phyloP scores from a whole-genome alignment of 2,113 vertebrate species.

The Potamarius usumacintae region DNA sequence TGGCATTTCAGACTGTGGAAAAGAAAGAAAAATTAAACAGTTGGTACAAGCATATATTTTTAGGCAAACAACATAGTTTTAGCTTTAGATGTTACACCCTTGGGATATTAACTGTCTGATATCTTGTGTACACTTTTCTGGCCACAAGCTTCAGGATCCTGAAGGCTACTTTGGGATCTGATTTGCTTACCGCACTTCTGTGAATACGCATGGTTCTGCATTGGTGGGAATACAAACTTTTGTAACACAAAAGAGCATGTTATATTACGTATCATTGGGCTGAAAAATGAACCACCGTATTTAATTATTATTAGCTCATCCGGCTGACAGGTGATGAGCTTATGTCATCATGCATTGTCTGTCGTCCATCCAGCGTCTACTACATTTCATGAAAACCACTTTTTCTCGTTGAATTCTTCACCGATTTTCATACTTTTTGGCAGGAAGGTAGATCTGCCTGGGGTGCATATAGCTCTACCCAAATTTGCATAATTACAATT shows the following conservation, averaged over 20 bases:
- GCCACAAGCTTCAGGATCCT: not conserved
- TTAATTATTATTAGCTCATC: not conserved
- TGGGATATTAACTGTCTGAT: not conserved
- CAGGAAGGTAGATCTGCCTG: too few species aligned
- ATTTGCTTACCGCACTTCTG: not conserved
- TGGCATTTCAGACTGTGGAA: not conserved
- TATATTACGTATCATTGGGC: not conserved
- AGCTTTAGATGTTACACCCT: not conserved
- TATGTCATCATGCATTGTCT: too few species aligned
- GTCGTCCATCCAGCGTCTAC: too few species aligned
- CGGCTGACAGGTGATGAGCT: too few species aligned
- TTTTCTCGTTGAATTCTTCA: too few species aligned
- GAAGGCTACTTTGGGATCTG: not conserved
- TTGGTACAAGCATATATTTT: not conserved
- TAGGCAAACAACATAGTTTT: not conserved
- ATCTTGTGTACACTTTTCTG: not conserved
- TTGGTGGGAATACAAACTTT: not conserved
- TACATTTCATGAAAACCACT: too few species aligned
- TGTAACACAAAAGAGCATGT: not conserved
- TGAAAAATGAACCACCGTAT: not conserved
- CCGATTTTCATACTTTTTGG: too few species aligned
- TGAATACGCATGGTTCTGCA: not conserved
- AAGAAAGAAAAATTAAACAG: not conserved
- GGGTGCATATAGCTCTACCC: too few species aligned
- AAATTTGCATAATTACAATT: too few species aligned